Evolutionary conservation across 2,797 vertebrate genomes (phyloP), one percentile per base, ranked within the genome.

Genomic region (Channa striata): DNA sequence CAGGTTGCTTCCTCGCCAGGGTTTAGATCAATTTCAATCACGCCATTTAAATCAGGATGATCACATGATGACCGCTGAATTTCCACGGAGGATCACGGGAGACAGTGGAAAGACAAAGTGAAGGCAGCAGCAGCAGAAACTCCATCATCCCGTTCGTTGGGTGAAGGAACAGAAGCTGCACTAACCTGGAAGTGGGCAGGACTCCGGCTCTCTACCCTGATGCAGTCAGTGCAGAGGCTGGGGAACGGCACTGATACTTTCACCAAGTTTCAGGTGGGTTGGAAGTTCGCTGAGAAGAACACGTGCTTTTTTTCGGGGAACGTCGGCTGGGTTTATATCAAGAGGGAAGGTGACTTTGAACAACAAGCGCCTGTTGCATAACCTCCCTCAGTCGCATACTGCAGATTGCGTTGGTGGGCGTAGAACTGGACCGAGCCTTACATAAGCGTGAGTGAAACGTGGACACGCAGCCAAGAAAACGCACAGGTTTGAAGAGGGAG

Each of bases 351-450:
- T 82, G 78, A 89, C 65, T 78, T 82, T 90, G 83, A 83, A 88
- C 77, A 84, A 69, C 70, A 64, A 58, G 60, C 73, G 71, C 34
- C 69, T 57, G 85, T 94, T 93, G 78, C 82, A 64, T 93, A 94
- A 94, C 80, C 77, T 87, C 64, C 77, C 78, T 82, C 80, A 84
- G 74, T 85, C 66, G 84, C 82, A 90, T 88, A 83, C 80, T 82
- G 83, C 85, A 85, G 87, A 87, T 81, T 77, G 77, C 77, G 78
- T 85, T 84, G 80, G 92, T 94, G 93, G 93, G 93, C 72, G 92
- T 92, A 57, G 54, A 86, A 74, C 68, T 84, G 82, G 64, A 82
- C 75, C 56, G 62, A 78, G 59, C 34, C 72, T 94, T 95, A 93
- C 71, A 91, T 93, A 94, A 94, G 78, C 69, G 54, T 53, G 12